phyloP scores from a whole-genome alignment of 1,140 invertebrate genomes.

The Solenopsis invicta region DNA sequence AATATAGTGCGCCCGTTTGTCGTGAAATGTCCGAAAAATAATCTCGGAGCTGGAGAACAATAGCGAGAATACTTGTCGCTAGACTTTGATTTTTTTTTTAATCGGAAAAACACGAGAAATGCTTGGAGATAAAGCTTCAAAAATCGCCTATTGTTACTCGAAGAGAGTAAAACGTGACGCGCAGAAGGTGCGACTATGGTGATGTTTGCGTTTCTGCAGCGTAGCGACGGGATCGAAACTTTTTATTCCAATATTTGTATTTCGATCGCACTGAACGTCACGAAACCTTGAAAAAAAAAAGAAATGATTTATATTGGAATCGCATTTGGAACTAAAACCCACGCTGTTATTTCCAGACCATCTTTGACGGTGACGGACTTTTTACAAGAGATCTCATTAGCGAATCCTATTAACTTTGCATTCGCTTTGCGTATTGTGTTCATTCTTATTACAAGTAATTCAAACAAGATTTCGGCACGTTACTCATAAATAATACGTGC shows the following conservation, averaged over 20 bases:
- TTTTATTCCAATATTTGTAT: conserved; percentile 62
- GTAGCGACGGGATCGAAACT: conserved; percentile 36
- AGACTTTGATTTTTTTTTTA: neutral
- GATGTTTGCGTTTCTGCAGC: conserved; percentile 51
- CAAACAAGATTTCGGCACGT: neutral
- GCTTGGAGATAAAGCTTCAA: neutral
- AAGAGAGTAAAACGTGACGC: conserved; percentile 3
- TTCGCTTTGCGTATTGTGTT: neutral
- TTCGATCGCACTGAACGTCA: conserved; percentile 2
- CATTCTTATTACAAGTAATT: neutral
- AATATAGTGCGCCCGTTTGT: conserved; percentile 34
- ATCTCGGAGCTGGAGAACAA: neutral
- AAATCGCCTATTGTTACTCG: neutral
- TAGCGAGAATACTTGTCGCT: neutral
- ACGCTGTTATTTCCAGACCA: neutral
- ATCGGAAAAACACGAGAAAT: neutral
- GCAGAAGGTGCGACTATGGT: neutral
- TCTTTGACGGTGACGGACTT: neutral
- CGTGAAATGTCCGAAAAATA: conserved; percentile 26
- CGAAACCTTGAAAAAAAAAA: conserved; percentile 47
- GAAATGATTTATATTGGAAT: conserved; percentile 39
- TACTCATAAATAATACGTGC: neutral
- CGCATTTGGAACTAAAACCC: conserved; percentile 9
- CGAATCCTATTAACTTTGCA: neutral
- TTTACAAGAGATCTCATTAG: neutral